Base-by-base conservation (phyloP, 2,888 invertebrate species). In the Trichopria drosophilae region DNA sequence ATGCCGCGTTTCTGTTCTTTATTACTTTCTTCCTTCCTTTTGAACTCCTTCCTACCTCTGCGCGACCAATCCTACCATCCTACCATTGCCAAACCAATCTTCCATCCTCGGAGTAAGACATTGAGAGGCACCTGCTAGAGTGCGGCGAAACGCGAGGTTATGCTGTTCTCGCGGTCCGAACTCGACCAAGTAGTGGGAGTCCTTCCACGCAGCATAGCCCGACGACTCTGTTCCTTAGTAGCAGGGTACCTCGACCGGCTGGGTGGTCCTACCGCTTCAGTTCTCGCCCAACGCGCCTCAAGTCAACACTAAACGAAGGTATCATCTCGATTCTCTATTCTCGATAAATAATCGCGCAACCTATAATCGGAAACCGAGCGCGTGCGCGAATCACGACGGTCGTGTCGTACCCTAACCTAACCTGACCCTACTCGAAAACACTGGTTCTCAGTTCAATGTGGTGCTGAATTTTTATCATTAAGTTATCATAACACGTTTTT, bases 191-290 rank as follows among this genome's bases (percentile, higher is more conserved):
- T 71, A 72, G 72, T 72, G 72, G 72, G 71, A 72, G 72, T 64
- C 59, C 61, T 60, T 60, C 61, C 58, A 58, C 62, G 59, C 35
- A 26, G 19, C 24, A 31, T 35, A 35, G 31, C 40, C 41, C 44
- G 44, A 35, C 35, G 45, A 39, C 51, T 51, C 44, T 40, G 44
- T 51, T 44, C 37, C 64, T 59, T 60, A 58, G 62, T 58, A 59
- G 61, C 64, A 62, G 62, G 61, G 61, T 60, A 63, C 59, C 61
- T 57, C 68, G 67, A 57, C 74, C 72, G 75, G 71, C 74, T 75
- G 75, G 74, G 74, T 75, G 75, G 75, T 75, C 75, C 75, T 69
- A 73, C 73, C 67, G 73, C 72, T 70, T 75, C 73, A 75, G 75
- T 75, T 74, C 72, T 72, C 69, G 71, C 71, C 69, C 69, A 73